These are phyloP conservation scores for Rallus crepitans DNA, from an alignment of 2,797 vertebrate species.

Conservation along the genomic window DNA sequence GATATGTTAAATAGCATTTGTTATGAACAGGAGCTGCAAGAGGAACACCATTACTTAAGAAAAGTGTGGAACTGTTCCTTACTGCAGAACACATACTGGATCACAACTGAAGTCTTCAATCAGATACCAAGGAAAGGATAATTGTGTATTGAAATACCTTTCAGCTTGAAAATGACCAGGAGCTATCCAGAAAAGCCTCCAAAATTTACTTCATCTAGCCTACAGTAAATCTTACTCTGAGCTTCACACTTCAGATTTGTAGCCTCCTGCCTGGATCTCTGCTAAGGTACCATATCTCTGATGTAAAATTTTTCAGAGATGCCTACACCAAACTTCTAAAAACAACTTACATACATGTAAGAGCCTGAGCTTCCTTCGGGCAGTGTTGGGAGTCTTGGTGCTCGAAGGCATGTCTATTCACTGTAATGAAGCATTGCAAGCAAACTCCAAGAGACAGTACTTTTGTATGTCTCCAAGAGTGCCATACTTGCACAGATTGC, in stretches of 20 bases:
- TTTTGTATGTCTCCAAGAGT: background rate
- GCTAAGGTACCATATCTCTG: background rate
- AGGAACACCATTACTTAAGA: background rate
- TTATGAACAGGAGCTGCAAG: background rate
- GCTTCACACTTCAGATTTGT: background rate
- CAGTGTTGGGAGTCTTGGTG: background rate
- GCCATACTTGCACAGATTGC: background rate
- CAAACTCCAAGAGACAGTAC: background rate
- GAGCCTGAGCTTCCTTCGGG: background rate
- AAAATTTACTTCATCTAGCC: background rate
- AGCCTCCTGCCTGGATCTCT: background rate
- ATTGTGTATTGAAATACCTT: background rate
- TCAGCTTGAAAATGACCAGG: background rate
- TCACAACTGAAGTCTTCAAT: background rate
- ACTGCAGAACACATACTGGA: background rate
- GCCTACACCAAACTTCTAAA: background rate
- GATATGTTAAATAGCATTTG: background rate
- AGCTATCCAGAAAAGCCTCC: background rate
- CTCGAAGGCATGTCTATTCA: background rate
- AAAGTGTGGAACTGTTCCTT: background rate
- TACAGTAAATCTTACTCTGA: background rate
- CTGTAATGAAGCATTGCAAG: background rate
- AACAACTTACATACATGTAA: background rate
- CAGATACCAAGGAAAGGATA: background rate
- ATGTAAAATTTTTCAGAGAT: background rate